phyloP scores from a whole-genome alignment of 2,888 invertebrate genomes.

The Camponotus fellah region DNA sequence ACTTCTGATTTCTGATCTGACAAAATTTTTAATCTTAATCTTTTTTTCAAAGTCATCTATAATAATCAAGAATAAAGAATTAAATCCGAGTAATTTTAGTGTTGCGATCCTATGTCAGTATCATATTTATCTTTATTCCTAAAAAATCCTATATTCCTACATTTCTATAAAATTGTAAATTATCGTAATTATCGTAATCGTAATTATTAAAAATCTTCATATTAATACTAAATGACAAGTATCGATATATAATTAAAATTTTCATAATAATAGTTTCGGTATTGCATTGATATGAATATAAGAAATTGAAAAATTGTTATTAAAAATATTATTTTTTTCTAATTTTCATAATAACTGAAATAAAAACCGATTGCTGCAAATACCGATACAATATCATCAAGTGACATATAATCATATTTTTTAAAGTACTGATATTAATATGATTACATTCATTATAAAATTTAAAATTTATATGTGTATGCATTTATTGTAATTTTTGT shows the following conservation, averaged over 20 bases:
- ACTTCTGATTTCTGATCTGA: neutral
- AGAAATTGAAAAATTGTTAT: conserved; percentile 4
- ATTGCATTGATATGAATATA: neutral
- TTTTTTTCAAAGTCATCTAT: neutral
- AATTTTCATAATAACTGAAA: neutral
- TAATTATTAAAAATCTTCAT: neutral
- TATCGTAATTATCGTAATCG: too few species aligned
- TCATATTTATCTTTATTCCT: neutral
- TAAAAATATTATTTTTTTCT: neutral
- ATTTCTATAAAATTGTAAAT: too few species aligned
- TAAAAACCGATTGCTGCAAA: neutral
- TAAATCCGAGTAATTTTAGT: neutral
- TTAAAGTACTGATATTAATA: neutral
- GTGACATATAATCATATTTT: neutral
- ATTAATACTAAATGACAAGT: neutral
- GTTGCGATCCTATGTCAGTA: neutral
- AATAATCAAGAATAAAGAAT: neutral
- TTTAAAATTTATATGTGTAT: neutral
- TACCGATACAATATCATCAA: neutral
- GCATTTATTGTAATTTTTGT: neutral
- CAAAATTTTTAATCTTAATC: neutral
- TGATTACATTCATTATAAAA: neutral
- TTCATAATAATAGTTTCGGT: neutral
- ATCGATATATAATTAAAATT: neutral
- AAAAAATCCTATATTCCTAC: neutral